Evolutionary conservation across 2,113 vertebrate genomes (phyloP), one percentile per base, ranked within the genome.

Genomic region (Pogonocichla stellata): DNA sequence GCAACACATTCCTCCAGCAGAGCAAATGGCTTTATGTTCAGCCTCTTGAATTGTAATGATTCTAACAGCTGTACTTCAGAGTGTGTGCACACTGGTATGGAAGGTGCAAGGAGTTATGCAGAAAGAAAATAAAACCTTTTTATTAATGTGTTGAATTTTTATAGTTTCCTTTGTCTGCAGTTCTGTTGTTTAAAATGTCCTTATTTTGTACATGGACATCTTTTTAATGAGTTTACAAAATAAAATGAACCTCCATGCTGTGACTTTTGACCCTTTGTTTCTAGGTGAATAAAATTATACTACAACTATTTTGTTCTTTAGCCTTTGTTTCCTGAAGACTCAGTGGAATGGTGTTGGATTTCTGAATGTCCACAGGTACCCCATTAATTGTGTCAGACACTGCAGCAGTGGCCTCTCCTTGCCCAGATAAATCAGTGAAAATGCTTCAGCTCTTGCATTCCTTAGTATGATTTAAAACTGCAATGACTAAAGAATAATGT

Each of bases 141-240:
- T 89, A 89, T 48, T 79, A 25, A 70, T 6, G 24, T 74, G 53
- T 81, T 57, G 67, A 34, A 42, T 77, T 96, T 97, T 95, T 91
- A 86, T 88, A 78, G 38, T 85, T 89, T 93, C 34, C 38, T 90
- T 94, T 69, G 77, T 92, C 91, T 90, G 86, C 58, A 38, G 62
- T 56, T 80, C 47, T 23, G 14, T 85, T 78, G 36, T 90, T 89
- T 43, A 8, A 85, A n/a, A 75, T 31, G 26, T 47, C 75, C 54
- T 88, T 28, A 74, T 96, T 95, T 91, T 94, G 79, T 94, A 96
- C 66, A 11, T 4, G 79, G 93, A 82, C 80, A 86, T 91, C 24
- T 96, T 95, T 96, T 95, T 86, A 92, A 95, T 89, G 66, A 73
- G 95, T 97, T 97, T 97, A 97, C 97, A 96, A 88, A 97, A 94